Percentiles rank a stretch among this genome's conserved stretches.
phyloP scores from a whole-genome alignment of 1,140 invertebrate genomes.

The Nasonia giraulti region DNA sequence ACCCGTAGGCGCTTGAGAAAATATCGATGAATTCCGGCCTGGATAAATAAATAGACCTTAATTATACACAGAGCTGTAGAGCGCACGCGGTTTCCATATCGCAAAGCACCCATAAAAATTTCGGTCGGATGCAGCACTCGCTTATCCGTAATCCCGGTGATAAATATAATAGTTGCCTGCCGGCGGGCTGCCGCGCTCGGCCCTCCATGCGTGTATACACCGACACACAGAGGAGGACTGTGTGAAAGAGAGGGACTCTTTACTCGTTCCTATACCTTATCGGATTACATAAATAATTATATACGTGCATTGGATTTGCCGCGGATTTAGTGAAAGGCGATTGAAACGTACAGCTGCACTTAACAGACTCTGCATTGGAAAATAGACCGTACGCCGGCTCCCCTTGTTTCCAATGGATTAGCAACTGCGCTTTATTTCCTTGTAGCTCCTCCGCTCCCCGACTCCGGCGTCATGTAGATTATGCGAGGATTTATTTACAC shows the following conservation, averaged over 20 bases:
- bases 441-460: too few species aligned
- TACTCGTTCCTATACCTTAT: conserved; percentile 14
- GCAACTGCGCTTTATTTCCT: conserved; percentile 35
- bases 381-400: conserved; percentile 22
- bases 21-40: not conserved
- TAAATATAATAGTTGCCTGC: not conserved
- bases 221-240: not conserved
- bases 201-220: not conserved
- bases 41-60: conserved; percentile 14
- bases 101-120: not conserved
- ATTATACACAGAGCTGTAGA: not conserved
- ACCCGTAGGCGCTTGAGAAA: not conserved
- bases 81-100: not conserved
- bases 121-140: not conserved
- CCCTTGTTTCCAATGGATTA: conserved; percentile 35
- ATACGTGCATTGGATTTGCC: conserved; percentile 30
- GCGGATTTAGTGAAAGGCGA: conserved; percentile 41
- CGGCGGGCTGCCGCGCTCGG: not conserved
- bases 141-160: conserved; percentile 7
- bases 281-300: conserved; percentile 46
- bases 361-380: conserved; percentile 42
- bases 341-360: conserved; percentile 41
- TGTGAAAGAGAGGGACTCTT: not conserved
- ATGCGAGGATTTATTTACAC: not conserved
- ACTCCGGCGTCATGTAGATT: not conserved